Conservation (phyloP, 2,113 vertebrate genomes). For the Sturnus vulgaris region DNA sequence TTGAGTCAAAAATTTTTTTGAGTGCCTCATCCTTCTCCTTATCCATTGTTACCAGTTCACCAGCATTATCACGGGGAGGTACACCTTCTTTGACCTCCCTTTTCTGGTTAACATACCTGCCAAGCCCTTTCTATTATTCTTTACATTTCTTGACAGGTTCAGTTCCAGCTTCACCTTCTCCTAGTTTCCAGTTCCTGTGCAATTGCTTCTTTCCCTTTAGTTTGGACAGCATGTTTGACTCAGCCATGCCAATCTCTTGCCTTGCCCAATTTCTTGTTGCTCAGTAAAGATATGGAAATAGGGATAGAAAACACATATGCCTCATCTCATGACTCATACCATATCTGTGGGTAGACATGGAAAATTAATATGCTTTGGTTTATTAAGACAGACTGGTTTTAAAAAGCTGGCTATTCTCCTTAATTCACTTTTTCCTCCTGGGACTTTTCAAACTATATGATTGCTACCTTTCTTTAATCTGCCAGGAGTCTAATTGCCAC, state of each 20-base stretch:
- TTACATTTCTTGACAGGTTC: too few relatives aligned
- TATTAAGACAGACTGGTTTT: neutral
- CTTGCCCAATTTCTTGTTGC: neutral
- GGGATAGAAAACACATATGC: neutral
- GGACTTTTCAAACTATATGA: neutral
- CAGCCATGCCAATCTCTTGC: neutral
- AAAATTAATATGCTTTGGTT: neutral
- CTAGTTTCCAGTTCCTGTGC: too few relatives aligned
- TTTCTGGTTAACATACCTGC: too few relatives aligned
- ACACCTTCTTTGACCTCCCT: too few relatives aligned
- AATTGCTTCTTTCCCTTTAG: too few relatives aligned
- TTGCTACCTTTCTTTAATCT: neutral
- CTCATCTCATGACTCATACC: neutral
- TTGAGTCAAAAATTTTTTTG: too few relatives aligned
- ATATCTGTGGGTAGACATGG: neutral
- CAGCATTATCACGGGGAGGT: too few relatives aligned
- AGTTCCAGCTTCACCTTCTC: too few relatives aligned
- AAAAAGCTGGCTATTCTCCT: neutral
- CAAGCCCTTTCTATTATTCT: too few relatives aligned
- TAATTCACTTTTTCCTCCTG: neutral
- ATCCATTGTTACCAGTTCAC: too few relatives aligned
- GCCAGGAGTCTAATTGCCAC: neutral
- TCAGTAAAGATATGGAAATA: neutral
- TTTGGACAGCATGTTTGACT: too few relatives aligned
- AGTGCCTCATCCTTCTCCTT: too few relatives aligned